phyloP scores from a whole-genome alignment of 2,797 vertebrate species.

The Melopsittacus undulatus region DNA sequence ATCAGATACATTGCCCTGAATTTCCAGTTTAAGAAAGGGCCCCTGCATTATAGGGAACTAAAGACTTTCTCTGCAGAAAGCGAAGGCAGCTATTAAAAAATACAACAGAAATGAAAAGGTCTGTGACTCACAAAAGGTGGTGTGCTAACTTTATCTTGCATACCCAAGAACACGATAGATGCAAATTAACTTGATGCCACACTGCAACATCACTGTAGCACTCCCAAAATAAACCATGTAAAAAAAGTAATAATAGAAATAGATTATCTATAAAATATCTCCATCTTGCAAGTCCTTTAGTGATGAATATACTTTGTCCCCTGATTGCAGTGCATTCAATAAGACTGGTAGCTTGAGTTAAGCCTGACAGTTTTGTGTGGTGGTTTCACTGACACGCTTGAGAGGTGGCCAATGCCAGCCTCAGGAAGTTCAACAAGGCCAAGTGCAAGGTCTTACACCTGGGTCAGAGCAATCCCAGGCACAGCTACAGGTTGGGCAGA shows the following conservation, averaged over 20 bases:
- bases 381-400: neutral
- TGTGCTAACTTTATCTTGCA: neutral
- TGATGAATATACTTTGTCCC: neutral
- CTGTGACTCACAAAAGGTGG: neutral
- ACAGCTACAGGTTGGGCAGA: neutral
- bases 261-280: neutral
- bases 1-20: neutral
- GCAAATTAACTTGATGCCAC: neutral
- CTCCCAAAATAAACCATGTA: neutral
- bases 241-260: neutral
- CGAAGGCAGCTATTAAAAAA: neutral
- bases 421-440: neutral
- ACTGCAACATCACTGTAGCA: neutral
- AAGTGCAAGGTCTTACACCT: neutral
- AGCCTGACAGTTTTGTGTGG: neutral
- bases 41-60: neutral
- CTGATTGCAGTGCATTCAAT: neutral
- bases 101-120: neutral
- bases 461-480: neutral
- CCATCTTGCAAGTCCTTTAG: neutral
- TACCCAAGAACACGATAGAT: neutral
- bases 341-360: neutral
- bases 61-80: neutral
- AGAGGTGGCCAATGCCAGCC: neutral
- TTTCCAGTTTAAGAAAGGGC: neutral